These are phyloP conservation scores for Cyprinella venusta DNA, from an alignment of 2,797 vertebrate genomes.

Conservation along the genomic window DNA sequence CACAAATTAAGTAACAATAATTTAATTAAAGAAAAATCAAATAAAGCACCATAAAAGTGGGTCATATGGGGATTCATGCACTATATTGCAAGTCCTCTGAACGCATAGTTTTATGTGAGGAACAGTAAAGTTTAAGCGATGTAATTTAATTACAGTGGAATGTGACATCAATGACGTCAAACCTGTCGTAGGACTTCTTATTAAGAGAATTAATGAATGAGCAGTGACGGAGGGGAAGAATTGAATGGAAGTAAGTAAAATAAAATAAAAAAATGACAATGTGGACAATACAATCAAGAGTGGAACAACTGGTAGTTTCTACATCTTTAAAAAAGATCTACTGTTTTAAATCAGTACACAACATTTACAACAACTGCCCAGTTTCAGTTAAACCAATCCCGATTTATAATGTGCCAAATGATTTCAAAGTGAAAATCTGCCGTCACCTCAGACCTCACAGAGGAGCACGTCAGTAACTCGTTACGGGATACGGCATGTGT, in stretches of 20 bases:
- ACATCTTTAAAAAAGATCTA: not conserved
- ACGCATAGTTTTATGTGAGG: not conserved
- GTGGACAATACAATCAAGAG: not conserved
- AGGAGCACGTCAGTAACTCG: slow-evolving; percentile 18
- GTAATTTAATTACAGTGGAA: not conserved
- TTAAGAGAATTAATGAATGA: not conserved
- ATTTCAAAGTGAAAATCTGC: slow-evolving; percentile 32
- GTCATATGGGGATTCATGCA: not conserved
- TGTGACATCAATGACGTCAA: not conserved
- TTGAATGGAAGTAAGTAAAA: not conserved
- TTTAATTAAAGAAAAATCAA: not conserved
- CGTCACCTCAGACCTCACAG: slow-evolving; percentile 8
- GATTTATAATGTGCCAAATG: slow-evolving; percentile 7
- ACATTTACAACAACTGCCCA: slow-evolving; percentile 7
- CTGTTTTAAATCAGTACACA: not conserved
- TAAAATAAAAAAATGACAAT: not conserved
- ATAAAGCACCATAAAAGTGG: not conserved
- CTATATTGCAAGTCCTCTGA: not conserved
- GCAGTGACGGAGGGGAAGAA: not conserved
- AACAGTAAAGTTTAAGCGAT: not conserved
- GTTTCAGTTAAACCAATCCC: slow-evolving; percentile 4
- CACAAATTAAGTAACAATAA: not conserved
- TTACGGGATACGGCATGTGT: slow-evolving; percentile 39
- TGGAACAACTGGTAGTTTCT: not conserved
- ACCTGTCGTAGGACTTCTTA: not conserved